Evolutionary conservation across 2,888 invertebrate species (phyloP).

Genomic region (Taenaris catops): DNA sequence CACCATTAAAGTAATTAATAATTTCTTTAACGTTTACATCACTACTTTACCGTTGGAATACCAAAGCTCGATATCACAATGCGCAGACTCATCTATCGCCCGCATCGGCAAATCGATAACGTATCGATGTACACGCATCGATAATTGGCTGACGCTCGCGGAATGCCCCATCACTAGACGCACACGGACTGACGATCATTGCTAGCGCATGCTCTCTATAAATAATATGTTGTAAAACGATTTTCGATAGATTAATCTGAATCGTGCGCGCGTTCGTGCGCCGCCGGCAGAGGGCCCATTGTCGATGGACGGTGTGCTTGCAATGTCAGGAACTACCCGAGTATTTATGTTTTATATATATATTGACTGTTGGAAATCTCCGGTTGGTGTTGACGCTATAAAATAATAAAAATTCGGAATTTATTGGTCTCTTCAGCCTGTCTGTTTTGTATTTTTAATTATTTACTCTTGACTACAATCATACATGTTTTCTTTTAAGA

Average conservation of each 20-base stretch:
- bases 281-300: constrained; percentile 73
- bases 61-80: constrained; percentile 13
- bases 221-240: constrained; percentile 81
- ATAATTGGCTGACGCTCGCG: constrained; percentile 36
- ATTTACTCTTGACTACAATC: too few species aligned
- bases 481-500: too few species aligned
- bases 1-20: too few species aligned
- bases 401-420: too few species aligned
- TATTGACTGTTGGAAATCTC: too few species aligned
- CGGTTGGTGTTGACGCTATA: too few species aligned
- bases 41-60: constrained; percentile 6
- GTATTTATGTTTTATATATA: constrained; percentile 8
- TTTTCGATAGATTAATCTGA: constrained; percentile 81
- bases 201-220: constrained; percentile 78
- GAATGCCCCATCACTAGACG: constrained; percentile 58
- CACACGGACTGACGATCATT: constrained; percentile 77
- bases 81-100: constrained; percentile 26
- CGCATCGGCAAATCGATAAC: constrained; percentile 26
- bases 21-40: too few species aligned
- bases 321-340: constrained; percentile 43
- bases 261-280: constrained; percentile 77
- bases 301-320: constrained; percentile 61
- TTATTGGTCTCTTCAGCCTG: too few species aligned
- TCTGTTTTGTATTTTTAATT: too few species aligned
- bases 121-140: constrained; percentile 48